phyloP scores from a whole-genome alignment of 2,113 vertebrate genomes.

The Scatophagus argus region DNA sequence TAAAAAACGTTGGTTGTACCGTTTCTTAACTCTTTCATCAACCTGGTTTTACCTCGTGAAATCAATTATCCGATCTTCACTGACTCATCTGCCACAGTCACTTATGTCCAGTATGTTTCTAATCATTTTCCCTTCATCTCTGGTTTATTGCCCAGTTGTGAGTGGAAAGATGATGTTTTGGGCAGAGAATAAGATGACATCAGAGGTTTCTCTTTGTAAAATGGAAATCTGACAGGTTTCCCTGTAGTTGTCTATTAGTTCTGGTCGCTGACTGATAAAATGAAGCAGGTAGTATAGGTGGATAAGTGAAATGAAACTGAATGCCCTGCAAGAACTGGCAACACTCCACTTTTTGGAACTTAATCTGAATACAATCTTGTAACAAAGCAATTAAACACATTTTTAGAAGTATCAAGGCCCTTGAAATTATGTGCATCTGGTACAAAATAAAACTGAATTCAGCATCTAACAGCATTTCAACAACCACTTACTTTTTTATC shows the following conservation, averaged over 20 bases:
- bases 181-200: slow-evolving; percentile 27
- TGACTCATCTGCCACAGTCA: neutral
- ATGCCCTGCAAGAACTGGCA: slow-evolving; percentile 4
- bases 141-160: slow-evolving; percentile 5
- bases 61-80: neutral
- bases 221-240: slow-evolving; percentile 16
- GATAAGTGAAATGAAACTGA: slow-evolving; percentile 33
- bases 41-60: neutral
- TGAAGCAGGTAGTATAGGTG: slow-evolving; percentile 19
- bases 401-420: neutral
- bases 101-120: slow-evolving; percentile 2
- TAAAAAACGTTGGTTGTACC: neutral
- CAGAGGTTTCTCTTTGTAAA: slow-evolving; percentile 37
- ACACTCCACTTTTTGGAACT: neutral
- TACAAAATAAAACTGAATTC: slow-evolving; percentile 26
- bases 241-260: neutral
- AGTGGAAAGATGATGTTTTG: slow-evolving; percentile 15
- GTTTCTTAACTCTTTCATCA: neutral
- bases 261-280: slow-evolving; percentile 26
- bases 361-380: slow-evolving; percentile 19
- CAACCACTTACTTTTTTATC: slow-evolving; percentile 20
- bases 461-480: slow-evolving; percentile 1
- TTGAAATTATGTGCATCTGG: slow-evolving; percentile 9
- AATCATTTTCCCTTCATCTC: neutral
- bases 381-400: slow-evolving; percentile 20